phyloP scores from a whole-genome alignment of 1,140 invertebrate species.

The Solenopsis fugax region DNA sequence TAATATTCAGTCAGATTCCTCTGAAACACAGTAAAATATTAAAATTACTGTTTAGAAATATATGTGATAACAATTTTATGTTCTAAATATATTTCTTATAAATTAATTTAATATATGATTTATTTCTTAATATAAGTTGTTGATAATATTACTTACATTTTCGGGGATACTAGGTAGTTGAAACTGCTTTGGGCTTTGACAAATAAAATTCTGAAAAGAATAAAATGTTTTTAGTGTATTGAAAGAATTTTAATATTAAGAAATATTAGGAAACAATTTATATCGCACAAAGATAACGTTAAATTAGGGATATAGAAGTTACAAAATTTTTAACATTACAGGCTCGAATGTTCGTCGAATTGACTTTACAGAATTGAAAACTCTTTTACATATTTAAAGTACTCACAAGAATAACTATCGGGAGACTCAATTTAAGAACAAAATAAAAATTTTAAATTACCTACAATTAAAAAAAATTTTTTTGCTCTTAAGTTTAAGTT shows the following conservation, averaged over 20 bases:
- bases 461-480: no score
- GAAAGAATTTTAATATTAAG: neutral
- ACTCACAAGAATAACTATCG: no score
- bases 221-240: conserved; percentile 22
- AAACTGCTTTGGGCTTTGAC: conserved; percentile 92
- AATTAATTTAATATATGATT: conserved; percentile 73
- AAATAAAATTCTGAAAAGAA: conserved; percentile 90
- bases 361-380: no score
- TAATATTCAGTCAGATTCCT: conserved; percentile 98
- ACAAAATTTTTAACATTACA: no score
- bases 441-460: no score
- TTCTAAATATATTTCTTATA: neutral
- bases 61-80: neutral
- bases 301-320: neutral
- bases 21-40: conserved; percentile 87
- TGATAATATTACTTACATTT: conserved; percentile 91
- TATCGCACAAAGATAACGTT: neutral
- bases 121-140: neutral
- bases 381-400: no score
- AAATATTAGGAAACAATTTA: neutral
- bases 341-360: no score
- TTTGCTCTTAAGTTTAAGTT: no score
- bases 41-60: conserved; percentile 68
- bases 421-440: no score
- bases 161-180: conserved; percentile 97